These are phyloP conservation scores for Diarsia dahlii DNA, from an alignment of 2,888 invertebrate species.

Conservation along the genomic window DNA sequence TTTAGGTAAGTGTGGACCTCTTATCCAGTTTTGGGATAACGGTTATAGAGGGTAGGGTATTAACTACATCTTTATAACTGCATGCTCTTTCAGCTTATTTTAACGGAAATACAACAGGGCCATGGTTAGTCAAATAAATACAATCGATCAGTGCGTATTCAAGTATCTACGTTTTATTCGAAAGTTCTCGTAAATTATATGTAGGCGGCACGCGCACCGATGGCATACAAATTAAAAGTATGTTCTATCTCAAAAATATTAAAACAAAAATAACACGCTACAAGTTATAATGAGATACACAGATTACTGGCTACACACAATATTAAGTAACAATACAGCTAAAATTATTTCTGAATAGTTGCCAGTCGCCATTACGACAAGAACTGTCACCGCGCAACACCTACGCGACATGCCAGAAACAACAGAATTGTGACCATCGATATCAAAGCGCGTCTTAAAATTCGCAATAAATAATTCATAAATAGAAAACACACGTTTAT, in stretches of 20 bases:
- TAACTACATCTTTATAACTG: neutral
- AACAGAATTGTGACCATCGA: constrained; percentile 43
- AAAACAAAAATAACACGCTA: neutral
- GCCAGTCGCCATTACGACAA: constrained; percentile 47
- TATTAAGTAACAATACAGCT: constrained; percentile 50
- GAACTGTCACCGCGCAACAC: constrained; percentile 47
- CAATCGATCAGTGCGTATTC: neutral
- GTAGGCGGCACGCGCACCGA: neutral
- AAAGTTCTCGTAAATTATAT: neutral
- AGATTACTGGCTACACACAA: constrained; percentile 29
- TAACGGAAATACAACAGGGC: neutral
- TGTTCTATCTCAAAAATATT: neutral
- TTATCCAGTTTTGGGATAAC: neutral
- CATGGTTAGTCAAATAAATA: neutral
- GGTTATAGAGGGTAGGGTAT: neutral
- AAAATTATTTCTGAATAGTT: constrained; percentile 57
- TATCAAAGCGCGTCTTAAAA: constrained; percentile 28
- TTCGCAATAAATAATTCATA: constrained; percentile 1
- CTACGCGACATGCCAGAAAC: constrained; percentile 33
- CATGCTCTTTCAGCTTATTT: neutral
- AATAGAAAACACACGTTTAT: neutral
- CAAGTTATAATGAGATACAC: constrained; percentile 19
- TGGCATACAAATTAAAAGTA: neutral
- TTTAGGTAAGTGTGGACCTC: too few species aligned
- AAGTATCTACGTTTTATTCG: neutral